Evolutionary conservation across 1,140 invertebrate genomes (phyloP), one percentile per base, ranked within the genome.

Genomic region (Camponotus pennsylvanicus): DNA sequence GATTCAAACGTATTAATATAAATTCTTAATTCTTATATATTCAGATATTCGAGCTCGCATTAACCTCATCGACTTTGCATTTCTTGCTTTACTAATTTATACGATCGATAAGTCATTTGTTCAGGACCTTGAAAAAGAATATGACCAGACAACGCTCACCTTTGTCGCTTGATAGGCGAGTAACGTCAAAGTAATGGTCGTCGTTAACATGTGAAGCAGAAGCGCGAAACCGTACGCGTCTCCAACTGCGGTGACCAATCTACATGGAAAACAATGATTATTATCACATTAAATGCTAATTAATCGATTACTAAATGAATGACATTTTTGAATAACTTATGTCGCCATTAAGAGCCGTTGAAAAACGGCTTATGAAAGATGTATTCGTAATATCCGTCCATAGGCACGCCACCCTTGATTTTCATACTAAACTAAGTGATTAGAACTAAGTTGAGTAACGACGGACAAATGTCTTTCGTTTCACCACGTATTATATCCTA

Each of bases 141-240:
- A 42, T 21, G 61, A 13, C 64, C 32, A 27, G 6, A 15, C 34
- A 15, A 8, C 42, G n/a, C 64, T 92, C 95, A 97, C 97, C 96
- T 98, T 98, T 0, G 98, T 98, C 8, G 97, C 98, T 94, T 98
- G 97, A 92, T 98, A 98, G 52, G 98, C 97, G 37, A 98, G 95
- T 37, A 98, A 95, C 42, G 97, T 98, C 40, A 98, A 94, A 15
- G 97, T 98, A 67, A 98, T 97, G 15, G 97, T 98, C 2, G 97
- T 97, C 9, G 97, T 97, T 89, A 98, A 95, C 98, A 98, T 98
- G 93, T 98, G 98, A 40, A 98, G 95, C 61, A 98, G 92, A 9
- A 98, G 94, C 61, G 97, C 97, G 32, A 97, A 96, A 66, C 98
- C 98, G 90, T 98, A 98, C 15, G 97, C 96, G 86, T 98, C 97